Base-by-base conservation (phyloP, 2,797 vertebrate species). In the Gila robusta region DNA sequence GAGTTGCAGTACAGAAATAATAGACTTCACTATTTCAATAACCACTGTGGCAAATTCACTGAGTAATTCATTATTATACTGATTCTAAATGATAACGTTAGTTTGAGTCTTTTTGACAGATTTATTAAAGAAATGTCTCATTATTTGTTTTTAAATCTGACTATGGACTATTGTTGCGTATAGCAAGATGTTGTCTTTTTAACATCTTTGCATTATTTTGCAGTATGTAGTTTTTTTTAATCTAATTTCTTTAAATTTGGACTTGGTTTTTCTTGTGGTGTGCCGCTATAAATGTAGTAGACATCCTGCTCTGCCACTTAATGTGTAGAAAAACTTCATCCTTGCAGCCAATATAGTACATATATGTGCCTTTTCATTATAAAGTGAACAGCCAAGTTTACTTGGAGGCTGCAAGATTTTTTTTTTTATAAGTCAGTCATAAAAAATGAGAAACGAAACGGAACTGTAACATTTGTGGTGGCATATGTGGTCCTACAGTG, bases 401-500 rank as follows among this genome's bases (percentile, higher is more conserved):
- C 21, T 77, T 83, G 28, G 7, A 83, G 28, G 21, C 56, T 64
- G 56, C 39, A 64, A 62, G 8, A 10, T 28, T 52, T 10, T 28
- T 52, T 72, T 59, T 54, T 12, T 12, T 12, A 8, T 54, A 4
- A 28, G 10, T 41, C 62, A 79, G 66, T 70, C 59, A 44, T 44
- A 56, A 71, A 44, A 67, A 21, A 82, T 52, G 32, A 70, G 47
- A 62, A 71, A 32, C 3, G 19, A 66, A 83, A 87, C 73, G n/a
- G 82, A 84, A 84, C 41, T 67, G 69, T 74, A 81, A 52, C 85
- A 84, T 89, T 88, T 87, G 85, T 86, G 69, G 69, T 86, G 85
- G 70, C 91, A 89, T 90, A 89, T 91, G 91, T 74, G 70, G 47
- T 74, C 86, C 85, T 76, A 84, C 79, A 78, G 81, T 86, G 87